These are phyloP conservation scores for Malaclemys terrapin DNA, from an alignment of 2,113 vertebrate species.

Conservation along the genomic window DNA sequence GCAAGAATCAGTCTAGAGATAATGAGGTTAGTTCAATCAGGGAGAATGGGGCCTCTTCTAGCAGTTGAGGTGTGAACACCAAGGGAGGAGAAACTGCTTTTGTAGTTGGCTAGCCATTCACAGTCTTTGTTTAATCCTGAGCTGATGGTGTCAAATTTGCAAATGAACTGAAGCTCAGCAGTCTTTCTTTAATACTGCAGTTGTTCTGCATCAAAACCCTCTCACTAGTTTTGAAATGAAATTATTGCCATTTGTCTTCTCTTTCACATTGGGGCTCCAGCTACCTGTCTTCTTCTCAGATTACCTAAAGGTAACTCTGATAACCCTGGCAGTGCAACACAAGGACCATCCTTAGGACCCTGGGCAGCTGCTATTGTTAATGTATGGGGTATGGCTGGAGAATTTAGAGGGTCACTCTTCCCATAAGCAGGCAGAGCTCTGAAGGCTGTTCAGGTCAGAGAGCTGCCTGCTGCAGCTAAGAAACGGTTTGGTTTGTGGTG, in stretches of 20 bases:
- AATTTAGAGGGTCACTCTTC: neutral
- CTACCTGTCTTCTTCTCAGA: neutral
- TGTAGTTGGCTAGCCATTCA: too few species aligned
- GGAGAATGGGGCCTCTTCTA: too few species aligned
- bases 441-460: rapidly evolving
- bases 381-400: neutral
- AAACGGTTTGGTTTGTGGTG: neutral
- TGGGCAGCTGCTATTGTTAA: neutral
- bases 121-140: too few species aligned
- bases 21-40: too few species aligned
- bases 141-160: too few species aligned
- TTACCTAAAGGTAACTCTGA: neutral
- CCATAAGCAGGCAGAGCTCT: neutral
- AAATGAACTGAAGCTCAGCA: too few species aligned
- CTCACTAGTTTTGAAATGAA: neutral
- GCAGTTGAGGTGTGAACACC: too few species aligned
- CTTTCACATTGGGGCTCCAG: neutral
- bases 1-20: too few species aligned
- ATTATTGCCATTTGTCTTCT: neutral
- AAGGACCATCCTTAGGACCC: neutral
- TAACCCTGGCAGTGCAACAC: too few species aligned
- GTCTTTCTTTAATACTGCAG: neutral
- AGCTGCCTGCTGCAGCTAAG: neutral
- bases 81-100: too few species aligned
- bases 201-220: neutral